Evolutionary conservation across 2,113 vertebrate genomes (phyloP).

Genomic region (Zapornia atra): DNA sequence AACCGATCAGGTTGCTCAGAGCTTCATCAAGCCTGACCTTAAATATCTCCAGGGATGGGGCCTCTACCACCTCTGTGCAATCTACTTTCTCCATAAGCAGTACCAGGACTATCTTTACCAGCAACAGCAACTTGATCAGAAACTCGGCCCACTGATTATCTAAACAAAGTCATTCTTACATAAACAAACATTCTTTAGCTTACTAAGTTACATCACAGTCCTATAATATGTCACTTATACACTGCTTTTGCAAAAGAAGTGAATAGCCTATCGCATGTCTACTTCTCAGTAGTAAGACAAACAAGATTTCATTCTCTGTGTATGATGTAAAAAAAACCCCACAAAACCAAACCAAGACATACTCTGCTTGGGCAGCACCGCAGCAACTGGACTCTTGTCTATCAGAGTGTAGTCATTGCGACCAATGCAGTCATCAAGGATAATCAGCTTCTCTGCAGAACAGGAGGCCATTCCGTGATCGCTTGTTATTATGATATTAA

Average conservation of each 20-base stretch:
- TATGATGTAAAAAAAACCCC: background rate
- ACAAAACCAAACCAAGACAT: constrained; percentile 33
- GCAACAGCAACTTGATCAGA: background rate
- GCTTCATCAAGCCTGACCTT: too few species aligned
- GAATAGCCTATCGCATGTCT: background rate
- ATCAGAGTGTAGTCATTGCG: constrained; percentile 80
- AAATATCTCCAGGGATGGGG: too few species aligned
- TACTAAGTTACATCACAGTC: background rate
- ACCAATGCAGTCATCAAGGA: constrained; percentile 82
- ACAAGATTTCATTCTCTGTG: background rate
- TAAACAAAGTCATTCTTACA: background rate
- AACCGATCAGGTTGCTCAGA: too few species aligned
- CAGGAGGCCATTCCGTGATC: constrained; percentile 98
- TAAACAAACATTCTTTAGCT: background rate
- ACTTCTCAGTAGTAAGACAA: background rate
- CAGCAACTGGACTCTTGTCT: constrained; percentile 84
- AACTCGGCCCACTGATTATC: background rate
- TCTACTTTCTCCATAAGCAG: background rate
- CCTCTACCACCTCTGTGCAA: too few species aligned
- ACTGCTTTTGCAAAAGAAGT: background rate
- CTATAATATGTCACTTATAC: background rate
- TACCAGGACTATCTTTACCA: background rate
- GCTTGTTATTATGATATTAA: constrained; percentile 92
- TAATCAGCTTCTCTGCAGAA: constrained; percentile 82
- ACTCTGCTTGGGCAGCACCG: constrained; percentile 85